These are phyloP conservation scores for Lepidurus packardi DNA, from an alignment of 1,140 invertebrate species.

Conservation along the genomic window DNA sequence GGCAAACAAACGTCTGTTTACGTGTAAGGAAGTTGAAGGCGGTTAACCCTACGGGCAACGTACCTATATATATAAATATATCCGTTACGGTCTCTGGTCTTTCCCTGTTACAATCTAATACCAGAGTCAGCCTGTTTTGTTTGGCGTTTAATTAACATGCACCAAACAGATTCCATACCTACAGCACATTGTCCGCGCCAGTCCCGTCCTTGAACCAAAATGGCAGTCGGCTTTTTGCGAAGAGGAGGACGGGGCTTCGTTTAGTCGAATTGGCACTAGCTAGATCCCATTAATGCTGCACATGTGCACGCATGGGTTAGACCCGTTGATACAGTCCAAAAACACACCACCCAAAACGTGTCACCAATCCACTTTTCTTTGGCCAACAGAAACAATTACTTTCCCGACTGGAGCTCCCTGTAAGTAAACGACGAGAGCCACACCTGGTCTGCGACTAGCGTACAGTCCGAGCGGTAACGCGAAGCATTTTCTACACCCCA, in stretches of 20 bases:
- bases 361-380: neutral
- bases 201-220: neutral
- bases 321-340: neutral
- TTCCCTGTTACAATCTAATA: neutral
- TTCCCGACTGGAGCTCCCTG: neutral
- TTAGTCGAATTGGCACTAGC: neutral
- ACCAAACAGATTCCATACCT: neutral
- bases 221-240: neutral
- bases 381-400: neutral
- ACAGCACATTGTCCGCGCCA: neutral
- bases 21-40: conserved; percentile 13
- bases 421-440: neutral
- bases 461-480: neutral
- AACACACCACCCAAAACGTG: conserved; percentile 14
- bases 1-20: neutral
- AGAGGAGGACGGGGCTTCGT: neutral
- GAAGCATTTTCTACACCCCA: conserved; percentile 14
- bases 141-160: neutral
- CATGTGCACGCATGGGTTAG: neutral
- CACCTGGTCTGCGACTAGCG: conserved; percentile 16
- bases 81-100: neutral
- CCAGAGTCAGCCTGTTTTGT: neutral
- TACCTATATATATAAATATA: neutral
- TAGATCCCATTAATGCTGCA: neutral
- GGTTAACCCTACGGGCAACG: neutral